Base-by-base conservation (phyloP, 2,888 invertebrate genomes). In the Cancer borealis region DNA sequence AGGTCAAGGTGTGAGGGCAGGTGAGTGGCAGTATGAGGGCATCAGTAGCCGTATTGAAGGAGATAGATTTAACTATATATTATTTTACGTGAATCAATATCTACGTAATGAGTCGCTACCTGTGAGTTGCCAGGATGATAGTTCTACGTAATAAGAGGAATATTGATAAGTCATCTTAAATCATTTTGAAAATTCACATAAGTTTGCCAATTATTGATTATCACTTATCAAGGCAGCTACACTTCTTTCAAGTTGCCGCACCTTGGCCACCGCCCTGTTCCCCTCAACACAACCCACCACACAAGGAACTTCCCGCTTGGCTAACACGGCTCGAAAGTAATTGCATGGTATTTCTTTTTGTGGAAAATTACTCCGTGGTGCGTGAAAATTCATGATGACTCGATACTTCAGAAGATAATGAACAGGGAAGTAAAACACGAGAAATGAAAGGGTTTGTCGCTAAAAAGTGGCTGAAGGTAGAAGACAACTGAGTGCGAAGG, bases 301-400 rank as follows among this genome's bases (percentile, higher is more conserved):
- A 30, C 79, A 79, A 79, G 79, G 66, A 66, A 21, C 79, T 79
- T 26, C 79, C 12, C 12, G 79, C 30, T 30, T 30, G 79, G 79
- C 79, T 30, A 79, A 79, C 79, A 26, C 30, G 79, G 30, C 12
- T 26, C 30, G 30, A 79, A 12, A 79, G 79, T 79, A 79, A 79
- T 79, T 79, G 79, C 79, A 79, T 79, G 79, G 30, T 79, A 79
- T 30, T 79, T 79, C 30, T 79, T 79, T 79, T 79, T 79, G 30
- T 30, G 30, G 26, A 30, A 79, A 30, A 79, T 79, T 79, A 30
- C 79, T n/a, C 88, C 88, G 46, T 88, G 47, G 46, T 88, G 88
- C 47, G 88, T 88, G 79, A 79, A 79, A 79, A 79, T 79, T 79
- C 30, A 79, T 79, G 30, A 79, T 88, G 88, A 88, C 88, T 88